Evolutionary conservation across 2,888 invertebrate species (phyloP), one percentile per base, ranked within the genome.

Genomic region (Tyria jacobaeae): DNA sequence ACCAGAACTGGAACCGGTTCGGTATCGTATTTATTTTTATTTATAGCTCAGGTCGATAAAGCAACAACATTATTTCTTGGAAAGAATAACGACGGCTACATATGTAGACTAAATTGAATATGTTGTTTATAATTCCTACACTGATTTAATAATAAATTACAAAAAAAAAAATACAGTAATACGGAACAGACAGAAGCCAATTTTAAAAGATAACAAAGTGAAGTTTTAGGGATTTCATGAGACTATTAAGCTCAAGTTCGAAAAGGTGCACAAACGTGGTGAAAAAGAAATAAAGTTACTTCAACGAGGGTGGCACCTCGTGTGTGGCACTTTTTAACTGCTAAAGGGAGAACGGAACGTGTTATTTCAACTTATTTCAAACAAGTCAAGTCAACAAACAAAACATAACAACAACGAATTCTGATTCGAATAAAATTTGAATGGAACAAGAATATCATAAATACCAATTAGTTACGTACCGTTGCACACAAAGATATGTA

Each of bases 271-370:
- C 60, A 65, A 69, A 71, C 71, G 78, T 67, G 68, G 71, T 70
- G 73, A 78, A 84, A 84, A 81, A 78, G 81, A 84, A 87, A 87
- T 81, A 84, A 80, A 83, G 74, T 71, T 70, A 69, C 71, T 78
- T 71, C 64, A 59, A 76, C 62, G 74, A 83, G 82, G 81, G 77
- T 80, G 83, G 80, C 64, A 73, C 77, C 78, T 80, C 81, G 82
- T 86, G 84, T 85, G 85, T 82, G 86, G 85, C 77, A 60, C 71
- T 65, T 73, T 79, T 79, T 76, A 74, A 83, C 76, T 78, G 76
- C 76, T 66, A 49, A 47, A 68, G 77, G 80, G 80, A 78, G 79
- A 75, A 66, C 62, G 64, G 68, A 71, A 77, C 78, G 80, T 84
- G 82, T 84, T 84, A 75, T 86, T 87, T 75, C 70, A 84, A 84